Conservation (phyloP, 2,113 vertebrate genomes). For the Plecturocebus donacophilus region DNA sequence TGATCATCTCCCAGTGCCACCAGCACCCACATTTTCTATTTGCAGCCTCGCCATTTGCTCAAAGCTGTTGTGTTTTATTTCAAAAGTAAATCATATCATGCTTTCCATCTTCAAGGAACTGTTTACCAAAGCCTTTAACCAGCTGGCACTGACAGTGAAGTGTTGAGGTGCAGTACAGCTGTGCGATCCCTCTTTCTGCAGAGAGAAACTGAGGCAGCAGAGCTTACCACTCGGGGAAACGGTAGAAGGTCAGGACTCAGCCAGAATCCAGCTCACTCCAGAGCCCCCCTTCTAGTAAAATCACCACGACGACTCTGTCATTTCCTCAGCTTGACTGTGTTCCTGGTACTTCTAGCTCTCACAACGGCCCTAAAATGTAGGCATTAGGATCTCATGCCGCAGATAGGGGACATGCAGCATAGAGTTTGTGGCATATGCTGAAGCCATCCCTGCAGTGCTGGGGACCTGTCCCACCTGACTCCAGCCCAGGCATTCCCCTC, state of each 20-base stretch:
- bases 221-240: neutral
- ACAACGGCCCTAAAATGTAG: neutral
- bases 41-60: neutral
- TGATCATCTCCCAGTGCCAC: no score
- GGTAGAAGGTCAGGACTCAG: neutral
- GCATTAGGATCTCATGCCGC: neutral
- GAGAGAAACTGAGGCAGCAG: neutral
- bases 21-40: neutral
- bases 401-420: neutral
- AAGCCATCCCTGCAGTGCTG: neutral
- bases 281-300: neutral
- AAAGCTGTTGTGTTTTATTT: neutral
- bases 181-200: neutral
- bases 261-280: neutral
- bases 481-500: neutral
- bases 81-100: neutral
- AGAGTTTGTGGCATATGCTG: neutral
- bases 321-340: neutral
- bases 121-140: neutral
- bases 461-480: neutral
- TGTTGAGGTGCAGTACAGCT: neutral
- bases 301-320: accelerated
- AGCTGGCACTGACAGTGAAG: neutral
- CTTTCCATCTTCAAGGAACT: neutral
- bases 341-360: neutral